A percentile compares a stretch with the other conserved stretches of the same genome.
Evolutionary conservation across 2,113 vertebrate genomes (phyloP).

Genomic region (Sinocyclocheilus anshuiensis): DNA sequence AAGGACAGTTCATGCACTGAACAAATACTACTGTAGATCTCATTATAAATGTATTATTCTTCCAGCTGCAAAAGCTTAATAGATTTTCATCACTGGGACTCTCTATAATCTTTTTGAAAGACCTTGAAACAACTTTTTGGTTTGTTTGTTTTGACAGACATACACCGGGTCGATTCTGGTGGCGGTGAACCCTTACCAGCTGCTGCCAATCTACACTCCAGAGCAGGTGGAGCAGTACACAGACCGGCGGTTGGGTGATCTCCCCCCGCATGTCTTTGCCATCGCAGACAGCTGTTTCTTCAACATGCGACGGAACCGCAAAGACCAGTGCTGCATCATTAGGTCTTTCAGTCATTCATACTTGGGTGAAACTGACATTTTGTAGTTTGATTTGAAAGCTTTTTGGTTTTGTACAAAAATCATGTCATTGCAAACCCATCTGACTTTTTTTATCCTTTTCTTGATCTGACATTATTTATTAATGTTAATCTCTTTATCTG

Average conservation of each 20-base stretch:
- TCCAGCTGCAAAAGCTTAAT: background rate
- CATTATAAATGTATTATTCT: background rate
- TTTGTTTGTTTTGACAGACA: slow-evolving; percentile 74
- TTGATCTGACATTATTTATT: too few species aligned
- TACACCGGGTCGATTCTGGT: slow-evolving; percentile 96
- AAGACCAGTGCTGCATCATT: slow-evolving; percentile 93
- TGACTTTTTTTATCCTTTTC: background rate
- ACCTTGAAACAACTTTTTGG: background rate
- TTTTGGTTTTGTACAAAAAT: too few species aligned
- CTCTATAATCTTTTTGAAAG: background rate
- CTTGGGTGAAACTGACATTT: slow-evolving; percentile 10
- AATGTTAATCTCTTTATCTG: too few species aligned
- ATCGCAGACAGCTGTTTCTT: slow-evolving; percentile 94
- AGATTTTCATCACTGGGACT: background rate
- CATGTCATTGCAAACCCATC: background rate
- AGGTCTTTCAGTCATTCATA: slow-evolving; percentile 75
- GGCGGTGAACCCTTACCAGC: slow-evolving; percentile 94
- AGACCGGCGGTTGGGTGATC: slow-evolving; percentile 83
- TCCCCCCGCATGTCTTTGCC: slow-evolving; percentile 93
- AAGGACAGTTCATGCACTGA: background rate
- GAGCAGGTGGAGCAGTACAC: slow-evolving; percentile 89
- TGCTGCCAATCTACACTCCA: slow-evolving; percentile 87
- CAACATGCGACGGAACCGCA: slow-evolving; percentile 86
- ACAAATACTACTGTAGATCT: background rate
- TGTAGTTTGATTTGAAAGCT: background rate